Evolutionary conservation across 2,113 vertebrate genomes (phyloP).

Genomic region (Puffinus mauretanicus): DNA sequence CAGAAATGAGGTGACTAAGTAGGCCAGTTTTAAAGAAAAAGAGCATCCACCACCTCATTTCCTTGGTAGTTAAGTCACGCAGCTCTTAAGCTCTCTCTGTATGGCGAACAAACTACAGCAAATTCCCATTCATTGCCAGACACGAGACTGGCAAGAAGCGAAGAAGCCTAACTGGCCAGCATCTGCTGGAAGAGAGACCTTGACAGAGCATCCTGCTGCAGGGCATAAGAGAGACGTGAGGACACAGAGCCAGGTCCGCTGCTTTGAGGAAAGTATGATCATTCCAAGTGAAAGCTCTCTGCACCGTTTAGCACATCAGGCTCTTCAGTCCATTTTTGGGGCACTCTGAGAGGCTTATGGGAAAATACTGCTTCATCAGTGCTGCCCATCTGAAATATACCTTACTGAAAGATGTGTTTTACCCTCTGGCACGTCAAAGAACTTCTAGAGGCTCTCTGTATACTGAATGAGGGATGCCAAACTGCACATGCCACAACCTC

Average conservation of each 20-base stretch:
- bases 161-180: background rate
- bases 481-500: background rate
- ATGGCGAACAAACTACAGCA: background rate
- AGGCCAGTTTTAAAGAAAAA: background rate
- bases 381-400: background rate
- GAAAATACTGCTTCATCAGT: background rate
- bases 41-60: background rate
- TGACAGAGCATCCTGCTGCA: background rate
- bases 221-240: background rate
- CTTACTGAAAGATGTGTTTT: background rate
- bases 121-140: background rate
- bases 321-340: background rate
- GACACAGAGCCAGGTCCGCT: background rate
- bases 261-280: background rate
- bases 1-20: background rate
- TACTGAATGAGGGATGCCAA: background rate
- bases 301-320: background rate
- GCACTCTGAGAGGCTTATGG: background rate
- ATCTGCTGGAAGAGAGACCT: background rate
- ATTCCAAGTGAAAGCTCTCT: background rate
- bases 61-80: background rate
- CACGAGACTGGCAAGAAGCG: background rate
- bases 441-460: background rate
- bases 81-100: background rate
- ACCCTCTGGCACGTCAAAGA: background rate